phyloP scores from a whole-genome alignment of 2,113 vertebrate genomes.

The Xenopus laevis region DNA sequence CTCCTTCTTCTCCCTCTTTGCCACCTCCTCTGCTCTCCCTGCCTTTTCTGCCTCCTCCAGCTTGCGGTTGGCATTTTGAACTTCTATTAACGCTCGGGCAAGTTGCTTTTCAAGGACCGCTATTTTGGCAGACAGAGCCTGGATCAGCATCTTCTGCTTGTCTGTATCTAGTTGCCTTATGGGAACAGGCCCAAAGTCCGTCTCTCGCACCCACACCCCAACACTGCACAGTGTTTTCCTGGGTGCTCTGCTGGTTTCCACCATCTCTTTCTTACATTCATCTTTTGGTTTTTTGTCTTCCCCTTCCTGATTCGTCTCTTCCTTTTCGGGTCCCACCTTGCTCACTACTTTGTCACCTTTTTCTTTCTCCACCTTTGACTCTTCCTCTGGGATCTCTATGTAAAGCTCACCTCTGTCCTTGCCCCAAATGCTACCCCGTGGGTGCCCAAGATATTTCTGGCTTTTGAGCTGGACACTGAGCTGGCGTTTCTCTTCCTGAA shows the following conservation, averaged over 20 bases:
- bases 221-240: conserved; percentile 57
- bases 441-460: conserved; percentile 82
- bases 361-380: conserved; percentile 39
- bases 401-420: conserved; percentile 73
- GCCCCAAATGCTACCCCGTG: conserved; percentile 58
- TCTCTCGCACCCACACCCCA: conserved; percentile 74
- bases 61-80: conserved; percentile 55
- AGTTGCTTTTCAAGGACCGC: conserved; percentile 74
- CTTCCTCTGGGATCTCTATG: conserved; percentile 81
- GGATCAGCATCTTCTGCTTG: conserved; percentile 47
- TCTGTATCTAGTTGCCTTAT: conserved; percentile 47
- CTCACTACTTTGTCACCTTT: conserved; percentile 56
- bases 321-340: conserved; percentile 47
- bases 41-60: conserved; percentile 31
- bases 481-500: conserved; percentile 89
- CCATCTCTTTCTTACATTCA: not conserved
- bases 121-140: conserved; percentile 68
- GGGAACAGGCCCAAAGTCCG: conserved; percentile 69
- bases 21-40: conserved; percentile 21
- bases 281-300: conserved; percentile 52
- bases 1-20: conserved; percentile 43
- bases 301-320: conserved; percentile 56
- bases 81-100: conserved; percentile 66
- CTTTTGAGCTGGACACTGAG: conserved; percentile 87
- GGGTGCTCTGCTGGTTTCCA: not conserved